Evolutionary conservation across 2,888 invertebrate genomes (phyloP).

Genomic region (Aleiodes alternator): DNA sequence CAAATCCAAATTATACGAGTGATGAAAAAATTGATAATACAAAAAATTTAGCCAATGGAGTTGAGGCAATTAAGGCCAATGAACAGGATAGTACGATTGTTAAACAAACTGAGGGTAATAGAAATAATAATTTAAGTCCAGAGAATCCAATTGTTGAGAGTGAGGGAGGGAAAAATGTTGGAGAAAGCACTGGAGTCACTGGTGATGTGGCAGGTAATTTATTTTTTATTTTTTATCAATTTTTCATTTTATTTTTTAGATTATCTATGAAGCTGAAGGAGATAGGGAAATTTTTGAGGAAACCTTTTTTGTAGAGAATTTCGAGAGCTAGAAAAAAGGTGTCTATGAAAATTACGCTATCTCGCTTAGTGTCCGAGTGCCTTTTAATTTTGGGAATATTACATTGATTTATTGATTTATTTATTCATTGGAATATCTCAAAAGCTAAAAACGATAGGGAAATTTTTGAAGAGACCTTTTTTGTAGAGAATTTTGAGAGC

Average conservation of each 20-base stretch:
- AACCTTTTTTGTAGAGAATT: no score
- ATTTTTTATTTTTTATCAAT: background rate
- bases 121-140: slow-evolving; percentile 68
- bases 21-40: slow-evolving; percentile 32
- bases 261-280: no score
- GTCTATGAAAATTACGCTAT: no score
- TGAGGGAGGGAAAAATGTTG: slow-evolving; percentile 36
- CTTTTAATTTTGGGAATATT: no score
- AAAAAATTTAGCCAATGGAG: slow-evolving; percentile 60
- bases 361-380: no score
- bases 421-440: no score
- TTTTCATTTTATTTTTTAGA: background rate
- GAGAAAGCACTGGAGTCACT: background rate
- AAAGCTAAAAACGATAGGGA: no score
- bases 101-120: slow-evolving; percentile 60
- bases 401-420: no score
- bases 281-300: no score
- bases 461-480: no score
- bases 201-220: slow-evolving; percentile 56
- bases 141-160: slow-evolving; percentile 59
- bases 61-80: slow-evolving; percentile 62
- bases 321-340: no score
- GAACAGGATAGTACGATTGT: slow-evolving; percentile 54
- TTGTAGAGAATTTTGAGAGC: no score
- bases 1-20: slow-evolving; percentile 62